Evolutionary conservation across 2,797 vertebrate genomes (phyloP), one percentile per base, ranked within the genome.

Genomic region (Coregonus sp.): DNA sequence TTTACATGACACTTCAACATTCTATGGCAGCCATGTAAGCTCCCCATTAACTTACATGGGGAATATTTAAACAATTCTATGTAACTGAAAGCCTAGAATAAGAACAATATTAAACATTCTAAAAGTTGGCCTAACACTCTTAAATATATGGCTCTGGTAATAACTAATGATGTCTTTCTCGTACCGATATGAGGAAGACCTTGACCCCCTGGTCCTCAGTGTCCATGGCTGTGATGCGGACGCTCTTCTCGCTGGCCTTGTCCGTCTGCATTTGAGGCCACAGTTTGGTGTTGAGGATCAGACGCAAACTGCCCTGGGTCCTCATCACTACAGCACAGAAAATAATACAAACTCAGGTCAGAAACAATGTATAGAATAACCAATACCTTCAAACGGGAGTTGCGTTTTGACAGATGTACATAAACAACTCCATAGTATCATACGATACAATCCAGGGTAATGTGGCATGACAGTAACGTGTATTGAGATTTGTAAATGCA

Each of bases 251-350:
- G 0, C 95, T 96, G 86, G 95, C 95, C 90, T 96, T 96, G 80
- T 96, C 96, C 0, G 96, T 95, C 87, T 96, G 96, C 96, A 96
- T 96, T 88, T 95, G 95, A 1, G 96, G 92, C 96, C 96, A 96
- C 15, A 96, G 92, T 85, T 96, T 96, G 79, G 96, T 96, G 86
- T 96, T 96, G 69, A 96, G 89, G 87, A 96, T 96, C 74, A 96
- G 88, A 73, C 95, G 91, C 82, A 96, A 87, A 77, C 96, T 96
- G 78, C 96, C 96, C 78, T 96, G 96, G 75, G 96, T 96, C 80
- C 96, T 91, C 95, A 96, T 96, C 82, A 96, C 96, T 96, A 9
- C 20, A 9, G 9, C 59, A 63, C 20, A 63, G 59, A 63, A 47
- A 47, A 37, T 5, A 37, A 59, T 65, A 82, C 5, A 37, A 5